phyloP scores from a whole-genome alignment of 2,888 invertebrate species.

The Clepsis dumicolana region DNA sequence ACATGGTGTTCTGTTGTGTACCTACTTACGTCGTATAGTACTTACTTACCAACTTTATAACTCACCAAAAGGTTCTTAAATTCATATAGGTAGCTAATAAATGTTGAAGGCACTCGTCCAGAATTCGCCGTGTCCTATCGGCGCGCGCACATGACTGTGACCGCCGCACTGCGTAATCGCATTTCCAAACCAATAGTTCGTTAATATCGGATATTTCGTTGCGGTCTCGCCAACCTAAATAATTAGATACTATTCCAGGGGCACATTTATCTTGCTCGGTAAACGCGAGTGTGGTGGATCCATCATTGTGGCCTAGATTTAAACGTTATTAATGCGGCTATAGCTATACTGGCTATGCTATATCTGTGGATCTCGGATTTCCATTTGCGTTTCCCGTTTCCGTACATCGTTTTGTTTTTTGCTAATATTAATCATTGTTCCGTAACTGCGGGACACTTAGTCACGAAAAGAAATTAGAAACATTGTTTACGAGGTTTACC shows the following conservation, averaged over 20 bases:
- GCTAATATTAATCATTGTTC: background rate
- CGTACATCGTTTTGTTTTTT: background rate
- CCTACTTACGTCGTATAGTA: too few relatives aligned
- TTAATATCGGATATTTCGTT: slow-evolving; percentile 22
- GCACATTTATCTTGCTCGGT: slow-evolving; percentile 36
- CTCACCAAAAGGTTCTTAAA: too few relatives aligned
- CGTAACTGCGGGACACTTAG: background rate
- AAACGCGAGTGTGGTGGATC: slow-evolving; percentile 22
- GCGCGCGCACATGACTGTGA: background rate
- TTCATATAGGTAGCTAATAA: too few relatives aligned
- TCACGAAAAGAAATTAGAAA: background rate
- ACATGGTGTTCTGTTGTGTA: too few relatives aligned
- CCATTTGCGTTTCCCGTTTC: slow-evolving; percentile 12
- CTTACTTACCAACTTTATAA: too few relatives aligned
- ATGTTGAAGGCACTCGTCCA: background rate
- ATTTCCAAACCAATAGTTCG: slow-evolving; percentile 24
- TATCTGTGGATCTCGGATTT: background rate
- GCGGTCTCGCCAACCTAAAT: slow-evolving; percentile 24
- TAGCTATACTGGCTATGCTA: slow-evolving; percentile 5
- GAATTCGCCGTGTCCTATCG: background rate
- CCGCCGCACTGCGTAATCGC: slow-evolving; percentile 14
- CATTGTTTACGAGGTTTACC: too few relatives aligned
- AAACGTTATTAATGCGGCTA: slow-evolving; percentile 30
- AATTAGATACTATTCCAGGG: slow-evolving; percentile 19
- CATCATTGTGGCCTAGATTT: slow-evolving; percentile 41